Conservation (phyloP, 2,888 invertebrate genomes). For the Mimas tiliae region DNA sequence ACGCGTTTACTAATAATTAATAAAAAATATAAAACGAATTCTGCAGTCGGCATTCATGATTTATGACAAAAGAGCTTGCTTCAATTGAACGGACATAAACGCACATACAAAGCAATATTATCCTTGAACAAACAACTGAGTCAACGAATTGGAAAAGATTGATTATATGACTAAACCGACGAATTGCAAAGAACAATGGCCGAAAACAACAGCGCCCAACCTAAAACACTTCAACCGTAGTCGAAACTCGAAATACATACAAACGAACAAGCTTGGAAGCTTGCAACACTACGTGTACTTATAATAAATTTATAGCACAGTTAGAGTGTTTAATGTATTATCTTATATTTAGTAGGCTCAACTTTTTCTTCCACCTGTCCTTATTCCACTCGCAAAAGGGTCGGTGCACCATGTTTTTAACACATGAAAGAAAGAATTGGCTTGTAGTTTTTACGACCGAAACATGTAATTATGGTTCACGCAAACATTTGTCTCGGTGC, state of each 20-base stretch:
- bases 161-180: not conserved
- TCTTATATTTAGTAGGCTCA: too few species aligned
- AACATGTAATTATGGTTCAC: too few species aligned
- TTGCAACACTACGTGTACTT: not conserved
- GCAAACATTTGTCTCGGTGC: too few species aligned
- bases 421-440: too few species aligned
- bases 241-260: slow-evolving; percentile 28
- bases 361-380: too few species aligned
- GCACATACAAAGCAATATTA: not conserved
- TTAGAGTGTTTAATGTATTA: too few species aligned
- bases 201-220: slow-evolving; percentile 31
- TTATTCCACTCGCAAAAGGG: too few species aligned
- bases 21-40: not conserved
- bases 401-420: too few species aligned
- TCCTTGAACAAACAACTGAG: slow-evolving; percentile 10
- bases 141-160: slow-evolving; percentile 20
- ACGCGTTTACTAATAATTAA: not conserved
- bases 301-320: not conserved
- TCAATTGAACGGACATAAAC: not conserved
- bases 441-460: too few species aligned
- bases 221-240: slow-evolving; percentile 39
- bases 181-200: slow-evolving; percentile 37
- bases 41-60: not conserved
- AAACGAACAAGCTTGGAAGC: slow-evolving; percentile 27
- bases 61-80: not conserved